Base-by-base conservation (phyloP, 1,140 invertebrate species). In the Hylyphantes graminicola region DNA sequence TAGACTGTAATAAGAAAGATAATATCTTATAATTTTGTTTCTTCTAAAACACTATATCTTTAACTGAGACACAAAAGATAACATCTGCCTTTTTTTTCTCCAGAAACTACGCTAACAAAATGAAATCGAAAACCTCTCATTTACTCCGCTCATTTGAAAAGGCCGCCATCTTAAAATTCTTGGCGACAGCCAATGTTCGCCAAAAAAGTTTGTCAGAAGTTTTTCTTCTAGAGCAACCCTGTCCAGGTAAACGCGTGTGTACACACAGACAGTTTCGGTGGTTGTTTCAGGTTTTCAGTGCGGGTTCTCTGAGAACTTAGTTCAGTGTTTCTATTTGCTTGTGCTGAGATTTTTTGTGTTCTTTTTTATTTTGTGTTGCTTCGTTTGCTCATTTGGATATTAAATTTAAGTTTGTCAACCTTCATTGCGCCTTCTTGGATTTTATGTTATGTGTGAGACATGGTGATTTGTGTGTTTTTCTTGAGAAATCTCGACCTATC, bases 171-270 rank as follows among this genome's bases (percentile, higher is more conserved):
- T 35, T 35, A 5, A 35, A 35, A 35, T 35, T 35, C 35, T 35
- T 35, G 35, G 35, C 35, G 35, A 35, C 4, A 54, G 68, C 68
- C 68, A 70, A 70, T 10, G 7, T 3, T 70, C 68, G 68, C 68
- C 68, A 70, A 70, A 53, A 70, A 70, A 19, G 48, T 70, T 53
- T 11, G 68, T 53, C 48, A 19, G 15, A 70, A n/a, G 51, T 70
- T 48, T 70, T 70, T 51, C 68, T 51, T 9, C 50, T 50, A 70
- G n/a, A 19, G 68, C 50, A 70, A 70, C 68, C 68, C 19, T 51
- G n/a, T 53, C 13, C 68, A 70, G 68, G 68, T 70, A 70, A 70
- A n/a, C 68, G 68, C 50, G 68, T 70, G 68, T 70, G 68, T 68
- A 68, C 13, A 70, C 68, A 70, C 51, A 53, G 68, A 35, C 35